Evolutionary conservation across 2,888 invertebrate species (phyloP), one percentile per base, ranked within the genome.

Genomic region (Gortyna flavago): DNA sequence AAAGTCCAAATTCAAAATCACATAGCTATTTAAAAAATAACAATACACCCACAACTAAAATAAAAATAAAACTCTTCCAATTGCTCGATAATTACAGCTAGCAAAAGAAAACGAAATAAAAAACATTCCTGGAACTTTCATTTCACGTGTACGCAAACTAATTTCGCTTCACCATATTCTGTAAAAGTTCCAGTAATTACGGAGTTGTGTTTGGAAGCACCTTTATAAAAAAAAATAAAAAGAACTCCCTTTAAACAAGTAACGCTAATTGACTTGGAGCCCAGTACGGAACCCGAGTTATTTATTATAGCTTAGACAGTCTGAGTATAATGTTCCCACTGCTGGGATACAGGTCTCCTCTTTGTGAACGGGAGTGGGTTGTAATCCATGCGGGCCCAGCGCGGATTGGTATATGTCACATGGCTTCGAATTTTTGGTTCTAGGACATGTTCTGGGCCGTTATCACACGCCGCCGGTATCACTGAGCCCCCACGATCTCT

Each of bases 231-330:
- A 84, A 82, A 80, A 86, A 85, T 1, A 85, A 66, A 83, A 81
- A 82, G 80, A 85, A 87, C n/a, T 69, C 79, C 80, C 78, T 80
- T 83, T 87, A 90, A 91, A 92, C 90, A 90, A 91, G 90, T 89
- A 85, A 90, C 87, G 88, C 86, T 92, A 92, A 93, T 93, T 92
- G 89, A 92, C 90, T 90, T 70, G 74, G 85, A 90, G 88, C 77
- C 85, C 84, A 65, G 86, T 87, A 76, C 82, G 78, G 87, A 89
- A 83, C 85, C 87, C 85, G 57, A 82, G 87, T 91, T 91, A 90
- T 92, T 91, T 90, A 92, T 81, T 79, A 74, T 38, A 69, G 16
- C 38, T 8, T n/a, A 35, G 35, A 5, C 35, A 69, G 32, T 5
- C 16, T 13, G 13, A 29, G n/a, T 29, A 44, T 51, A 32, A 25